Base-by-base conservation (phyloP, 2,888 invertebrate genomes). In the Hirudinaria manillensis region DNA sequence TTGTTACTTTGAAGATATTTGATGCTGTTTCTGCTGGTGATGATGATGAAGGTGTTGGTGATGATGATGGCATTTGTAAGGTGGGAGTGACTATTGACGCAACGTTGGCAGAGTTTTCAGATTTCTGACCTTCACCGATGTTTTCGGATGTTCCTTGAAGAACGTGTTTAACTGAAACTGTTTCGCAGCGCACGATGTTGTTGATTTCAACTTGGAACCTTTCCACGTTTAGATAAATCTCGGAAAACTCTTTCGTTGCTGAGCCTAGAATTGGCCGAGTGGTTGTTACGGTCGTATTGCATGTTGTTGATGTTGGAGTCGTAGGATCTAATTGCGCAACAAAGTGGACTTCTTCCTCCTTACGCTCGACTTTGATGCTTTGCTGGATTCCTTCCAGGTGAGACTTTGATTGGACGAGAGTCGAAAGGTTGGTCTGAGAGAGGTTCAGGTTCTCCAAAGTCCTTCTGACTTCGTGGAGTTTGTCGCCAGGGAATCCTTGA, bases 121-220 rank as follows among this genome's bases (percentile, higher is more conserved):
- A 53, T 53, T 21, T 13, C 53, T 53, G 53, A 16, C 21, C 13
- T 16, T 53, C 21, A 53, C 53, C 53, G 53, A 53, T 21, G 53
- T 16, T 53, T 21, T 61, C 3, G 6, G 24, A 61, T 61, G 61
- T 7, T 61, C 13, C 6, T n/a, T 7, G 29, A 24, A 61, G n/a
- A 29, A 10, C n/a, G 10, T 19, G 61, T 16, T 29, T 61, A 7
- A 29, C 3, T 29, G 29, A 24, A 61, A 61, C 24, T 6, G 61
- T 61, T 61, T 61, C 24, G 24, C 61, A 61, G 29, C 61, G n/a
- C 10, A 61, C 61, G 61, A 61, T 10, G 61, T 61, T 61, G 61
- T 61, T 61, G 24, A 61, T 61, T 61, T 61, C 61, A 7, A 61
- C 61, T 7, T 61, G 61, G 3, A 24, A n/a, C 29, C n/a, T 61